Evolutionary conservation across 2,113 vertebrate species (phyloP), one percentile per base, ranked within the genome.

Genomic region (Pygoscelis antarcticus): DNA sequence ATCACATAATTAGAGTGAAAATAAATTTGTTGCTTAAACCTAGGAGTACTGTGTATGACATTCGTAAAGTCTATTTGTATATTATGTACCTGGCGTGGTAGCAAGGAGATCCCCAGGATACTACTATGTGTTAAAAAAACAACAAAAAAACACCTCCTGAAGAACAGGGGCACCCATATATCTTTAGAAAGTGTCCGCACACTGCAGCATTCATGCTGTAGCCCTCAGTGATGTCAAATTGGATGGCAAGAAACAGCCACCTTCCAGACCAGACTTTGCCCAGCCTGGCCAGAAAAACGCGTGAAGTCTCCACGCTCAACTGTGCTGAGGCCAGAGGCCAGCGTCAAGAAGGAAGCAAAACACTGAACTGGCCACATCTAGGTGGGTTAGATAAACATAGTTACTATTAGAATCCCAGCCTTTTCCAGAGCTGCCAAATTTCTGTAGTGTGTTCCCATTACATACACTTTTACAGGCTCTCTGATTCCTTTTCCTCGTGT

Each of bases 401-500:
- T 30, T 40, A 36, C 61, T 77, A 17, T 26, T 5, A 68, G 57
- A 47, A 95, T 76, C 54, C 69, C 66, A 70, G 82, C 51, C 54
- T 83, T 83, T 80, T 62, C 47, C 82, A 82, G 54, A 94, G 83
- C 82, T 74, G 85, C 38, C 88, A 81, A 4, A 74, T 55, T 72
- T 40, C 88, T 78, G 85, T 7, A 47, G 46, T 8, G 68, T 30
- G 47, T 51, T 90, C 75, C 79, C 65, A 36, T 92, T 91, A 97
- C 98, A 38, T 98, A 98, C 98, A 98, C 97, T 76, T 99, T 98
- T 7, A 99, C 99, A 1, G 99, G 99, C 92, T 98, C 99, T 83
- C 98, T 97, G 98, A 99, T 99, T 85, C 99, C 99, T 77, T 98
- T 98, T 44, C 99, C 98, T 0, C 99, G 98, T 15, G 98, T 98